Evolutionary conservation across 2,113 vertebrate species (phyloP).

Genomic region (Halichoeres trimaculatus): DNA sequence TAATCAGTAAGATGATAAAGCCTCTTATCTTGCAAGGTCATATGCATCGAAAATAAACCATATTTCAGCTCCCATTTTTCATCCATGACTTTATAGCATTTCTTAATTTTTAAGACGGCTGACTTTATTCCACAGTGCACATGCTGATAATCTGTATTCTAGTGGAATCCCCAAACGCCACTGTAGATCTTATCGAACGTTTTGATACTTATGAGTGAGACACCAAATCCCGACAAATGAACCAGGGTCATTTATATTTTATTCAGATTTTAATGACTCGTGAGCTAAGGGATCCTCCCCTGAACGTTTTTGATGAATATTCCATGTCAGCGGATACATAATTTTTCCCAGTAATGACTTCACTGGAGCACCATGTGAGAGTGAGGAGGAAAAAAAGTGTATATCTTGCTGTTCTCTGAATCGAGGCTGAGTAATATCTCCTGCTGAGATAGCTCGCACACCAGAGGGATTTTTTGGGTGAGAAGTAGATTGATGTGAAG

Average conservation of each 20-base stretch:
- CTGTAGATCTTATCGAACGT: conserved; percentile 42
- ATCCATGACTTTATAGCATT: conserved; percentile 29
- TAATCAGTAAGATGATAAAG: conserved; percentile 62
- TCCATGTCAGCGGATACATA: conserved; percentile 47
- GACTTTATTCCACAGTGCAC: conserved; percentile 17
- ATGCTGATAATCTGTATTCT: conserved; percentile 36
- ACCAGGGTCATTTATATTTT: conserved; percentile 52
- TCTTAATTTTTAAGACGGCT: conserved; percentile 7
- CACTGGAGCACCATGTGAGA: conserved; percentile 2
- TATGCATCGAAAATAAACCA: conserved; percentile 24
- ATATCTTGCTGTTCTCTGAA: conserved; percentile 36
- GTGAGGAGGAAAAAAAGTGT: neutral
- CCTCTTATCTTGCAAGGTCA: conserved; percentile 58
- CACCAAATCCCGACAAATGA: conserved; percentile 37
- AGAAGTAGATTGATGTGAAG: conserved; percentile 41
- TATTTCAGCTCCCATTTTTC: conserved; percentile 17
- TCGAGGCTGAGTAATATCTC: conserved; percentile 34
- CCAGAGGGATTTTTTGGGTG: conserved; percentile 30
- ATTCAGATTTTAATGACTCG: conserved; percentile 59
- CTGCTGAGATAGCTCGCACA: conserved; percentile 47
- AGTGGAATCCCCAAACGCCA: conserved; percentile 11
- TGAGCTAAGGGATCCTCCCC: conserved; percentile 35
- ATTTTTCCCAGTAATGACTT: conserved; percentile 37
- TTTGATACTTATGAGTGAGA: conserved; percentile 41
- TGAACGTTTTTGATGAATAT: conserved; percentile 62